phyloP scores from a whole-genome alignment of 2,797 vertebrate genomes.

The Myotis vivesi region DNA sequence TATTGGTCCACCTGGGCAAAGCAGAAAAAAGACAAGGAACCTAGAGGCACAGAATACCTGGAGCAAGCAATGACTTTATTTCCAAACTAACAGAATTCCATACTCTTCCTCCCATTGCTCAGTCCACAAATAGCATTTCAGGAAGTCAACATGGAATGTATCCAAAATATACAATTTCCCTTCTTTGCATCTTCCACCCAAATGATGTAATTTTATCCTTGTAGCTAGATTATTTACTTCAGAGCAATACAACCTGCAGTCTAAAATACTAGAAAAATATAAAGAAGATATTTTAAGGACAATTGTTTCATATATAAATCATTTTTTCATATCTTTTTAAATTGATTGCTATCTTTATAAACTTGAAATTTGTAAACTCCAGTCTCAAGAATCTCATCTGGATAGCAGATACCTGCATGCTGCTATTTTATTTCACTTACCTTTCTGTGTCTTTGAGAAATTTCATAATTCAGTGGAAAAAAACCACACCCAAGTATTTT shows the following conservation, averaged over 20 bases:
- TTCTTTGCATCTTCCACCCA: not conserved
- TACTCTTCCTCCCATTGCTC: not conserved
- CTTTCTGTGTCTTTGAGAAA: conserved; percentile 5
- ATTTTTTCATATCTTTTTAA: conserved; percentile 5
- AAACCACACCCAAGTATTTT: not conserved
- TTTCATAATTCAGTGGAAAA: not conserved
- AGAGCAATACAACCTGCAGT: not conserved
- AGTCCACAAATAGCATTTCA: not conserved
- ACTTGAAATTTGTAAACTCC: not conserved
- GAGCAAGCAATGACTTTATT: not conserved
- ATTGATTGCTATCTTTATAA: conserved; percentile 32
- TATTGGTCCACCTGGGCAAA: not conserved
- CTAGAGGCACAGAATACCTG: not conserved
- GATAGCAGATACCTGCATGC: not conserved
- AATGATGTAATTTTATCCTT: not conserved
- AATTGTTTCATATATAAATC: not conserved
- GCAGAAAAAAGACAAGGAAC: not conserved
- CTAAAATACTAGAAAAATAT: not conserved
- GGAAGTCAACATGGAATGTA: not conserved
- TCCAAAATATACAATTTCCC: not conserved
- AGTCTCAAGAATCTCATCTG: not conserved
- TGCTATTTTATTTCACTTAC: conserved; percentile 38
- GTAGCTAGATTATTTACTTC: not conserved
- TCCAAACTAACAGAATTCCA: not conserved
- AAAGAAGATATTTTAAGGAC: not conserved